A percentile compares a stretch with the other conserved stretches of the same genome.
phyloP scores from a whole-genome alignment of 1,140 invertebrate species.

The Coelopa frigida region DNA sequence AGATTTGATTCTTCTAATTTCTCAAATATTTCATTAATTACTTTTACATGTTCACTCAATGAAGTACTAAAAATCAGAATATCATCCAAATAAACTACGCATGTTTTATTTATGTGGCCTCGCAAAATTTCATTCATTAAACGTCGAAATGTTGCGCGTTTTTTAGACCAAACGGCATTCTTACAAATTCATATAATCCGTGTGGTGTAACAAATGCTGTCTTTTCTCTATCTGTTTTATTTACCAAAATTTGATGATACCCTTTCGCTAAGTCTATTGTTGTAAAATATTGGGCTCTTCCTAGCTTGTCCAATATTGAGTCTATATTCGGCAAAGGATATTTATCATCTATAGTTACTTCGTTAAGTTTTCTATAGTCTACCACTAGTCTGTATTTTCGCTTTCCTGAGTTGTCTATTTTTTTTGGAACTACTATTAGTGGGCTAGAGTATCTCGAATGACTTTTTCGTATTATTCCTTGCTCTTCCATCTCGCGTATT shows the following conservation, averaged over 20 bases:
- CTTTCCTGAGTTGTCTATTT: no score
- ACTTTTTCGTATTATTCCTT: no score
- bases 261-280: conserved; percentile 45
- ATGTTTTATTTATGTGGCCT: conserved; percentile 29
- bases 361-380: neutral
- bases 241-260: conserved; percentile 48
- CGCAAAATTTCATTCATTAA: conserved; percentile 33
- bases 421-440: neutral
- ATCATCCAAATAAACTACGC: conserved; percentile 11
- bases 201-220: conserved; percentile 44
- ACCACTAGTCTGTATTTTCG: no score
- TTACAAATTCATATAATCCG: conserved; percentile 37
- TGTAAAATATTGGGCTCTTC: no score
- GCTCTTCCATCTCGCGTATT: no score
- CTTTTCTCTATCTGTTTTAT: conserved; percentile 36
- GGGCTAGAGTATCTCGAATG: no score
- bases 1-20: neutral
- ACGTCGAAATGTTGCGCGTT: conserved; percentile 43
- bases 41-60: neutral
- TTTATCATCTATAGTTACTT: conserved; percentile 26
- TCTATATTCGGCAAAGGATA: conserved; percentile 49
- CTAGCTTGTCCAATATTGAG: conserved; percentile 44
- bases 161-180: conserved; percentile 44
- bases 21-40: neutral
- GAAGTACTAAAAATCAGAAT: conserved; percentile 7